phyloP scores from a whole-genome alignment of 2,113 vertebrate genomes.

The Corvus cornix region DNA sequence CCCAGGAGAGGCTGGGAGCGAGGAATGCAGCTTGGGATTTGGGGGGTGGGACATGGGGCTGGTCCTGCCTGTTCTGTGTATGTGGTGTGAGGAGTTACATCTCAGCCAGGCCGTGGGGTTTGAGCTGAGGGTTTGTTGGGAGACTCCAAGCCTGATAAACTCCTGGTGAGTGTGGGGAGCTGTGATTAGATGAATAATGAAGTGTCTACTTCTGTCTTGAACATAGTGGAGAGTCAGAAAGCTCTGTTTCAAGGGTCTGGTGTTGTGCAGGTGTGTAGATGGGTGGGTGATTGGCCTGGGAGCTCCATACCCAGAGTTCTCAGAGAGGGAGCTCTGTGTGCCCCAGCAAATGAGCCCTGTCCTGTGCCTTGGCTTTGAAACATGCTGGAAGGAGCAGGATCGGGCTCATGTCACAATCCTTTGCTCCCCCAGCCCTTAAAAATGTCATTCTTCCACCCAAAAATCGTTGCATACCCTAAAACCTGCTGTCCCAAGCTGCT shows the following conservation, averaged over 20 bases:
- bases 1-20: background rate
- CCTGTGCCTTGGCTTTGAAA: background rate
- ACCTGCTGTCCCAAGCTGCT: background rate
- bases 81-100: rapidly evolving
- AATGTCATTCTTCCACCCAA: background rate
- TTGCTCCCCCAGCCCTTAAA: background rate
- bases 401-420: rapidly evolving
- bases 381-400: background rate
- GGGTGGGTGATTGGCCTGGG: rapidly evolving
- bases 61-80: rapidly evolving
- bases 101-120: rapidly evolving
- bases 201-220: background rate
- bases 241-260: background rate
- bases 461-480: background rate
- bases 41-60: rapidly evolving
- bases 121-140: background rate
- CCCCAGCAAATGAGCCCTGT: background rate
- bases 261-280: background rate
- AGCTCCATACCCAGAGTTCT: background rate
- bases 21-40: rapidly evolving
- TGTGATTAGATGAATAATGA: rapidly evolving
- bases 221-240: rapidly evolving
- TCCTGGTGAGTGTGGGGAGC: background rate
- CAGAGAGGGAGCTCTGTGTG: background rate
- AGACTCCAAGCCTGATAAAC: rapidly evolving